Percentiles rank a stretch among this genome's conserved stretches.
Conservation (phyloP, 2,888 invertebrate genomes). For the Cryptus viduatorius region DNA sequence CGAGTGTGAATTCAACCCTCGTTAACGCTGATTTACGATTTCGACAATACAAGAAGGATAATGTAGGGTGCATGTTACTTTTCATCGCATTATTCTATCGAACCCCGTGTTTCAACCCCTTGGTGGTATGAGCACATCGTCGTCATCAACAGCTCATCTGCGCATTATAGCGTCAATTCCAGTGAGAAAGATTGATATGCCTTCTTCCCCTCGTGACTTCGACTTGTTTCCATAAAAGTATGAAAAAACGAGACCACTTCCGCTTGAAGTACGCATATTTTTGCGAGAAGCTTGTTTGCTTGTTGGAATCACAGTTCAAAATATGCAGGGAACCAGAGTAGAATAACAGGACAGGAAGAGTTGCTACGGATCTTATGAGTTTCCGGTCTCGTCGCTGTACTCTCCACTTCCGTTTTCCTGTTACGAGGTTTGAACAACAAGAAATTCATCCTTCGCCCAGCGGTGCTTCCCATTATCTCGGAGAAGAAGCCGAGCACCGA, state of each 20-base stretch:
- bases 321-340: background rate
- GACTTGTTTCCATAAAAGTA: background rate
- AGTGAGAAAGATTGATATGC: background rate
- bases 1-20: constrained; percentile 1
- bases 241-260: background rate
- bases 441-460: constrained; percentile 37
- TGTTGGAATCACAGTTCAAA: background rate
- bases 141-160: too few species aligned
- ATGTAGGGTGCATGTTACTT: background rate
- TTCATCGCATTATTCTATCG: background rate
- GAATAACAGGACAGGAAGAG: constrained; percentile 1
- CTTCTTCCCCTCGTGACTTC: background rate
- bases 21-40: constrained; percentile 24
- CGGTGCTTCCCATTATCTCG: constrained; percentile 30
- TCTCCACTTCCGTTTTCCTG: background rate
- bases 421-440: constrained; percentile 35
- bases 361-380: constrained; percentile 37
- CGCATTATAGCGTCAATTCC: too few species aligned
- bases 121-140: too few species aligned
- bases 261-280: background rate
- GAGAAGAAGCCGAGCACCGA: constrained; percentile 13
- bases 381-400: constrained; percentile 17
- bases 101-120: too few species aligned
- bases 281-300: background rate
- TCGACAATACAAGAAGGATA: background rate